Conservation (phyloP, 2,113 vertebrate genomes). For the Nymphicus hollandicus region DNA sequence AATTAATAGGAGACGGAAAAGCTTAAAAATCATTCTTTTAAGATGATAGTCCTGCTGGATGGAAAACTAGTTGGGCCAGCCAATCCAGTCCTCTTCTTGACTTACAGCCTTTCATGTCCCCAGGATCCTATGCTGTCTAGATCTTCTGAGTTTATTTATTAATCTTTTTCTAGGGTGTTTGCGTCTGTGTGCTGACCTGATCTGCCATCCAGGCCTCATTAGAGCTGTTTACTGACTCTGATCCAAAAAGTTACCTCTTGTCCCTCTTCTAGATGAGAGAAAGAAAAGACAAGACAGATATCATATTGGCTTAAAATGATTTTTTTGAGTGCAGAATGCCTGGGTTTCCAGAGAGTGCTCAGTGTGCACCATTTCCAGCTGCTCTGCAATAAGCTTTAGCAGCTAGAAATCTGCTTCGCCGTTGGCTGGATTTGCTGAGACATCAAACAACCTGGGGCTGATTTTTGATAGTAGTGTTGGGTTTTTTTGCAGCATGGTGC, state of each 20-base stretch:
- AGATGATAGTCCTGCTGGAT: slow-evolving; percentile 20
- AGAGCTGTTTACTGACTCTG: background rate
- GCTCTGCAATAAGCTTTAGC: background rate
- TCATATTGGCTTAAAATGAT: background rate
- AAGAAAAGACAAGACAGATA: background rate
- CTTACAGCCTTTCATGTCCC: background rate
- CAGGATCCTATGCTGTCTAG: background rate
- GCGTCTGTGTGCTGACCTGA: background rate
- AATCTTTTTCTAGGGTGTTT: background rate
- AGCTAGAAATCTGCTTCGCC: background rate
- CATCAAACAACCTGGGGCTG: background rate
- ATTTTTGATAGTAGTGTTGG: background rate
- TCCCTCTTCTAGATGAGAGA: background rate
- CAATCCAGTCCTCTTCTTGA: background rate
- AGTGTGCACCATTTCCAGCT: accelerated
- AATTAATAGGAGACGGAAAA: slow-evolving; percentile 4
- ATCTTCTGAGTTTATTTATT: background rate
- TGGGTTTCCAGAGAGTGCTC: background rate
- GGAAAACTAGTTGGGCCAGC: slow-evolving; percentile 21
- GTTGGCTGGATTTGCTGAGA: background rate
- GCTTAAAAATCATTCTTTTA: background rate
- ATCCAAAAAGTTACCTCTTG: background rate
- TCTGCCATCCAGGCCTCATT: background rate
- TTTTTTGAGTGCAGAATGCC: background rate
- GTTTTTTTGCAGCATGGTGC: background rate